Base-by-base conservation (phyloP, 1,140 invertebrate species). In the Cherax quadricarinatus region DNA sequence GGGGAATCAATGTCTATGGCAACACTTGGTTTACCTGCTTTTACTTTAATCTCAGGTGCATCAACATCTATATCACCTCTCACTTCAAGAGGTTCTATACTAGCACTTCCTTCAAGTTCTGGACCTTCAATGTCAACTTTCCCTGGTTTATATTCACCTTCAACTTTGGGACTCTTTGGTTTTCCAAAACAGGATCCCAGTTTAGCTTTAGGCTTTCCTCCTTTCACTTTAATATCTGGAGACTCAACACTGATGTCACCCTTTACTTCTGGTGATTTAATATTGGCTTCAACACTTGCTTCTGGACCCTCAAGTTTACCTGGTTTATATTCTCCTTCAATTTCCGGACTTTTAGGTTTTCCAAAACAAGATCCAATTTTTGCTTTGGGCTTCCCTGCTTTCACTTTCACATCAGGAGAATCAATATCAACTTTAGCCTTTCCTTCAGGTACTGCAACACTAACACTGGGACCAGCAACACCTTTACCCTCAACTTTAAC, bases 181-280 rank as follows among this genome's bases (percentile, higher is more conserved):
- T 93, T 93, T n/a, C 87, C 92, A 79, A 93, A 93, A 49, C 92
- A 93, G 66, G 92, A 93, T 30, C 92, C 92, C 1, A 93, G 51
- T 80, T 89, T 89, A 57, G 82, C 30, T 78, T 89, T 93, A 0
- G 92, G 83, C 53, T 93, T 93, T 30, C 49, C 41, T 51, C 73
- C 90, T 66, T 91, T 91, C 16, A 86, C 84, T 81, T 91, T 86
- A 5, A 91, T 53, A 2, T 87, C 62, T 14, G 90, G 90, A 30
- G 60, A 24, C 3, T 73, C 78, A 48, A 91, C 57, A 75, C 70
- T 75, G 10, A 78, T 60, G 3, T 87, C 70, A 53, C 70, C 86
- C 18, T 87, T 87, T 4, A 51, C 24, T 57, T 87, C 86, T n/a
- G 86, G 86, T 4, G 14, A n/a, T 14, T 21, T 70, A 30, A 88